These are phyloP conservation scores for Diorhabda sublineata DNA, from an alignment of 1,140 invertebrate genomes.

Conservation along the genomic window DNA sequence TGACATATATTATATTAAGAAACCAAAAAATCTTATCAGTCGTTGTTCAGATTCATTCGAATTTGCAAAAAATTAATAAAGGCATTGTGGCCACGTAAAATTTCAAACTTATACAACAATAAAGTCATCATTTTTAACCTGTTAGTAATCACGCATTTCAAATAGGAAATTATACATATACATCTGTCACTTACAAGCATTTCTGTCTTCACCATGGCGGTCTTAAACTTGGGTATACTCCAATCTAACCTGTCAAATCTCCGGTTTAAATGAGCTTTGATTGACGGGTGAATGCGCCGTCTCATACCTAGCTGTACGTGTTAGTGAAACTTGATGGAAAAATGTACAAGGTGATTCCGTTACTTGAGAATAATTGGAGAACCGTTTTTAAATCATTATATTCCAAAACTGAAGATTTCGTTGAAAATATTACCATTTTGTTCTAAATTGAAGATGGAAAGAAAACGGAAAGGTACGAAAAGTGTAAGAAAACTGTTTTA, in stretches of 20 bases:
- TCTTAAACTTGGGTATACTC: constrained; percentile 29
- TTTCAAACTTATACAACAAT: constrained; percentile 22
- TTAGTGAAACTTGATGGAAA: not conserved
- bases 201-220: constrained; percentile 39
- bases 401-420: no score
- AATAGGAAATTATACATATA: constrained; percentile 38
- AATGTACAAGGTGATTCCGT: not conserved
- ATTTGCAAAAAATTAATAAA: no score
- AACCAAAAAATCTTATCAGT: no score
- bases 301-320: constrained; percentile 20
- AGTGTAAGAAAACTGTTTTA: no score
- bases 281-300: constrained; percentile 43
- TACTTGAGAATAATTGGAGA: no score
- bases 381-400: no score
- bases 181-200: constrained; percentile 41
- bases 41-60: no score
- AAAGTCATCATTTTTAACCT: constrained; percentile 40
- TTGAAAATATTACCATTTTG: no score
- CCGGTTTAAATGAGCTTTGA: constrained; percentile 43
- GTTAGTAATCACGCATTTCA: constrained; percentile 35
- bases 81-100: no score
- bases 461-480: no score
- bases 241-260: constrained; percentile 43
- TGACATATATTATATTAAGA: no score
- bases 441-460: no score